Base-by-base conservation (phyloP, 2,888 invertebrate species). In the Polylopha cassiicola region DNA sequence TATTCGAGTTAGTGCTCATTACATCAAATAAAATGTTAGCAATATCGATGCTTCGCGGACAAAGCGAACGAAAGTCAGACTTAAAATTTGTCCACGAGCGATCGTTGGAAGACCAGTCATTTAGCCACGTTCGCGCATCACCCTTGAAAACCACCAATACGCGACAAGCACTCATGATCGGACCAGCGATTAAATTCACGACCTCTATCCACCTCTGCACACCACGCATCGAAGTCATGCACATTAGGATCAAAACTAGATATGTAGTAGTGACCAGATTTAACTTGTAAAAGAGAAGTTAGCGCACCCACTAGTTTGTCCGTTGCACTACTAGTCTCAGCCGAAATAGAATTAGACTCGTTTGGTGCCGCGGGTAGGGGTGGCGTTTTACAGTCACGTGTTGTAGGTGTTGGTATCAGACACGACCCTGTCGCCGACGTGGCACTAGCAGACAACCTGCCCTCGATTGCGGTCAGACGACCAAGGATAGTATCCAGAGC, bases 131-230 rank as follows among this genome's bases (percentile, higher is more conserved):
- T n/a, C n/a, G n/a, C n/a, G n/a, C n/a, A n/a, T n/a, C n/a, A n/a
- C n/a, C n/a, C n/a, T n/a, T n/a, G n/a, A n/a, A n/a, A n/a, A n/a
- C n/a, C n/a, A n/a, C 37, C 27, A n/a, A 37, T 28, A 9, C 28
- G 37, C 2, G 37, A 27, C 15, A 37, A 13, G 11, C 37, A 37
- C 18, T 37, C 27, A 21, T 21, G 11, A 28, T 37, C 28, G 21
- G n/a, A 5, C 37, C 37, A 37, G 7, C 24, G 16, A 9, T 37
- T 37, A 4, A 13, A 24, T 5, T 8, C 7, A 4, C 9, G 2
- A 15, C 14, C 37, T 3, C 28, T 3, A 21, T 37, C 37, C 10
- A 37, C 37, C n/a, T 34, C 27, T n/a, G 10, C 17, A 14, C 17
- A 26, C 34, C 34, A 34, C 6, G 10, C 11, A 10, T 26, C 26